These are phyloP conservation scores for Crotalus horridus DNA, from an alignment of 2,113 vertebrate species.

Conservation along the genomic window DNA sequence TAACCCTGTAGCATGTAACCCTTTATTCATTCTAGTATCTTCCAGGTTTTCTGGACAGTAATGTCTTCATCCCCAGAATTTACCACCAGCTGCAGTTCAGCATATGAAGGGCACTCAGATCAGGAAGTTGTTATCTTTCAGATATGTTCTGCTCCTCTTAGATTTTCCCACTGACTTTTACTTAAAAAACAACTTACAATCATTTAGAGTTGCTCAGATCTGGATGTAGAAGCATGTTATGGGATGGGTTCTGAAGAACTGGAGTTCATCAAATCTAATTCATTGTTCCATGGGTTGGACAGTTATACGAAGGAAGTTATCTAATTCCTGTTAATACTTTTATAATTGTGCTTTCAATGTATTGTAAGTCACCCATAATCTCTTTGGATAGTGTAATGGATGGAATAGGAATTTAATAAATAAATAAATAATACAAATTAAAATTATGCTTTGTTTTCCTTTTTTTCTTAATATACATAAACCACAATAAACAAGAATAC, in stretches of 20 bases:
- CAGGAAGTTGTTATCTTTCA: neutral
- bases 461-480: neutral
- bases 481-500: neutral
- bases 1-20: neutral
- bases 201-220: neutral
- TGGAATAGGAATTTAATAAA: neutral
- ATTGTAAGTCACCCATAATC: neutral
- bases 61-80: neutral
- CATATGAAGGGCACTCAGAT: neutral
- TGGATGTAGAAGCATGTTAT: neutral
- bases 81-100: neutral
- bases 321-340: neutral
- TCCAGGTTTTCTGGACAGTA: neutral
- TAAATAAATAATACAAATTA: neutral
- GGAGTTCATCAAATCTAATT: neutral
- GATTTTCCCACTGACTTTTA: neutral
- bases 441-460: neutral
- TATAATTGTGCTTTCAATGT: neutral
- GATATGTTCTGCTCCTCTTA: neutral
- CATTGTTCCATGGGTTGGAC: neutral
- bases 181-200: neutral
- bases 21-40: neutral
- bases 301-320: neutral
- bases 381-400: neutral
- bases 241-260: neutral